Base-by-base conservation (phyloP, 2,797 vertebrate genomes). In the Molossus molossus region DNA sequence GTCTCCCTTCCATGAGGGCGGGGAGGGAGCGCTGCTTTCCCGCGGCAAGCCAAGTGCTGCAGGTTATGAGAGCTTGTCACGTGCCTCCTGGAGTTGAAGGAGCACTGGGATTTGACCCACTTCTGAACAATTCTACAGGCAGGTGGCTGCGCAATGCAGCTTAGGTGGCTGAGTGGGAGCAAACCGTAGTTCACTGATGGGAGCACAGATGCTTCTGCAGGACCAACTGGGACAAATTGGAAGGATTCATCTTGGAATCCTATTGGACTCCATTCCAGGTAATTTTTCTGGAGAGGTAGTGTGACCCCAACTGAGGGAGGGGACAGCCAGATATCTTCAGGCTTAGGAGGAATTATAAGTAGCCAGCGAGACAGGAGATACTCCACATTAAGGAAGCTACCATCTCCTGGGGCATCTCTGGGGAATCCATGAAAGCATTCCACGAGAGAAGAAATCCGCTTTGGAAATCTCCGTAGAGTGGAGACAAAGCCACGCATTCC, bases 1-100 rank as follows among this genome's bases (percentile, higher is more conserved):
- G 25, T 65, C 45, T 77, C 76, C n/a, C 70, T 55, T 14, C 2
- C 2, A 17, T 1, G 7, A 33, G 12, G 15, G 29, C 0, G 0
- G 4, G 4, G 45, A 57, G 14, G 50, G 33, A 37, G 25, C 0
- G 2, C 23, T 64, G 57, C 27, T 27, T 73, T 45, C 29, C 67
- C 33, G 14, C 53, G 3, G 53, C 20, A 58, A 55, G 21, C n/a
- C 75, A 58, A n/a, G 60, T 37, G 7, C 2, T 6, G 25, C 29
- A 62, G 48, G 27, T 73, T 72, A 27, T 48, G 67, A 90, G 62
- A 55, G n/a, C 6, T 33, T 75, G 11, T n/a, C 50, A 5, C 3
- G 2, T 53, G 33, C n/a, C n/a, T 9, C 17, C 4, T 29, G 53
- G 48, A 89, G 14, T 27, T 20, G 70, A 29, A 69, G 37, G 58